phyloP scores from a whole-genome alignment of 1,140 invertebrate genomes.

The Anthonomus grandis region DNA sequence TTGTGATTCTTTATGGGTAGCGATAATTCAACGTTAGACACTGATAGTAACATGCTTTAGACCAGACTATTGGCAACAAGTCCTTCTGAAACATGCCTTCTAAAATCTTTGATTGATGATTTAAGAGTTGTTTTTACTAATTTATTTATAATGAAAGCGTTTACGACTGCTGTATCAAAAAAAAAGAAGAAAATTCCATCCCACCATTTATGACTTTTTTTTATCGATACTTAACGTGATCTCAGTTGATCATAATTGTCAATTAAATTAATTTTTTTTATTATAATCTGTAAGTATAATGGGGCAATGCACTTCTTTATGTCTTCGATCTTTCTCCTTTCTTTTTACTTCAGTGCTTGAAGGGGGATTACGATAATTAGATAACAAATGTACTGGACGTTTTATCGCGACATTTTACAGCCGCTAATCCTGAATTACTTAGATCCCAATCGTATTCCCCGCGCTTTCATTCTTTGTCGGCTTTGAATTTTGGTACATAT shows the following conservation, averaged over 20 bases:
- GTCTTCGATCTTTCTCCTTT: background rate
- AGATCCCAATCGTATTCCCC: no score
- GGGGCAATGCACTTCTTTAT: background rate
- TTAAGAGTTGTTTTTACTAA: background rate
- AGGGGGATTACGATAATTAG: background rate
- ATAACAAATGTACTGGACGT: background rate
- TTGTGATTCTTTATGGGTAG: no score
- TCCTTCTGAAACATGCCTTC: no score
- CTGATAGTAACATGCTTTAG: background rate
- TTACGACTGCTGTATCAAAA: background rate
- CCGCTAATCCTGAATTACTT: no score
- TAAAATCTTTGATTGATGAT: background rate
- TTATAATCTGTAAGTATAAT: background rate
- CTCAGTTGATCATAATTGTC: no score
- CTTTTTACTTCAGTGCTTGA: background rate
- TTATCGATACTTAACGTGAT: background rate
- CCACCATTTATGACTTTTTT: background rate
- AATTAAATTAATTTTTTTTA: background rate
- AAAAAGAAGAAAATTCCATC: background rate
- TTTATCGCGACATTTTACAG: no score
- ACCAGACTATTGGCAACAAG: background rate
- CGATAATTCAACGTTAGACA: no score
- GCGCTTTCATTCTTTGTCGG: no score
- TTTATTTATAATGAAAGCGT: background rate
- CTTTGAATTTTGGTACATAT: no score